Percentiles rank a stretch among this genome's conserved stretches.
Conservation (phyloP, 2,797 vertebrate genomes). For the Euthynnus affinis region DNA sequence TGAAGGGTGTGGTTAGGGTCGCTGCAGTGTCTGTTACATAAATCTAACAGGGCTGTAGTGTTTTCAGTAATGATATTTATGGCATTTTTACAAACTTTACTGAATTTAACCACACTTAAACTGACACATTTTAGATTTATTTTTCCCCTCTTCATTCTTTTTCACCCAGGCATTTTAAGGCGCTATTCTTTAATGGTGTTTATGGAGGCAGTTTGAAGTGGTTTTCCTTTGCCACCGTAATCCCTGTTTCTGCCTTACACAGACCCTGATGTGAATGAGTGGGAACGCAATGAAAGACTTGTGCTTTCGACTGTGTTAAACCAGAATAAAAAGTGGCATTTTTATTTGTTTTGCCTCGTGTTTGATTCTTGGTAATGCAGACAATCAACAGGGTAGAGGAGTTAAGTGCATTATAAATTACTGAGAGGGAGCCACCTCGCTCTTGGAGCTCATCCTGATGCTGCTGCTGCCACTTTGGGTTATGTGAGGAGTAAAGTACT, state of each 20-base stretch:
- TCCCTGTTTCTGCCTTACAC: conserved; percentile 74
- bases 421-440: conserved; percentile 81
- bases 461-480: conserved; percentile 87
- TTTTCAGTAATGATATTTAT: conserved; percentile 42
- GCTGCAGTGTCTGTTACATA: conserved; percentile 33
- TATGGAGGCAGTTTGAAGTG: conserved; percentile 70
- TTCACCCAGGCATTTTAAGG: conserved; percentile 43
- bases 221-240: conserved; percentile 73
- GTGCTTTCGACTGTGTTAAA: conserved; percentile 76
- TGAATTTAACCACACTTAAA: conserved; percentile 32
- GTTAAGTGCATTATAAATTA: conserved; percentile 88
- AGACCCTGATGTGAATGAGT: conserved; percentile 71
- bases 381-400: conserved; percentile 85
- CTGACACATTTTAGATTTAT: conserved; percentile 57
- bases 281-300: conserved; percentile 81
- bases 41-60: background rate
- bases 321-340: conserved; percentile 86
- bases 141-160: conserved; percentile 25
- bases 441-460: conserved; percentile 83
- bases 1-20: conserved; percentile 50
- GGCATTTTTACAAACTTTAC: conserved; percentile 53
- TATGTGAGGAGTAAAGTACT: conserved; percentile 87
- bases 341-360: conserved; percentile 81
- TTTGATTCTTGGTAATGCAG: conserved; percentile 83
- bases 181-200: conserved; percentile 72